Conservation (phyloP, 2,797 vertebrate species). For the Malacoctenus gilli region DNA sequence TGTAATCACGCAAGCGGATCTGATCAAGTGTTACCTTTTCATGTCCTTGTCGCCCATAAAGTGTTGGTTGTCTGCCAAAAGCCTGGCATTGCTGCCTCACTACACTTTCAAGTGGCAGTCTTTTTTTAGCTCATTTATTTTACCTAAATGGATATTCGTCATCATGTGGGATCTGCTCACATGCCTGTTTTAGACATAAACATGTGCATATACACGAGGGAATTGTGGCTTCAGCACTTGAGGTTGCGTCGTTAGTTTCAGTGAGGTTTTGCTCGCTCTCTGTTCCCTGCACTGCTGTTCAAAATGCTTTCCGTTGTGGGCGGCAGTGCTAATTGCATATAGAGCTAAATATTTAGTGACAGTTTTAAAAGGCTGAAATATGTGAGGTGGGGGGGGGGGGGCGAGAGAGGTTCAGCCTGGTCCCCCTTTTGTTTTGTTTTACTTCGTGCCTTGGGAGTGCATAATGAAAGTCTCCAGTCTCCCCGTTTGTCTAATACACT, state of each 20-base stretch:
- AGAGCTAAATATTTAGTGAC: conserved; percentile 75
- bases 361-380: conserved; percentile 65
- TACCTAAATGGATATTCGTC: conserved; percentile 15
- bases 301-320: conserved; percentile 59
- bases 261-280: conserved; percentile 27
- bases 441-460: conserved; percentile 48
- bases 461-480: conserved; percentile 55
- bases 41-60: conserved; percentile 16
- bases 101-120: background rate
- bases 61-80: background rate
- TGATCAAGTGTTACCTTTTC: conserved; percentile 54
- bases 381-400: conserved; percentile 27
- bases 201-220: conserved; percentile 27
- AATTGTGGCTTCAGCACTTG: conserved; percentile 30
- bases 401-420: conserved; percentile 23
- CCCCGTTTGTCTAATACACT: conserved; percentile 32
- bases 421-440: conserved; percentile 61
- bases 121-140: background rate
- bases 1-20: conserved; percentile 64
- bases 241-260: conserved; percentile 43
- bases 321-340: conserved; percentile 70
- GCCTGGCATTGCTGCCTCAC: background rate
- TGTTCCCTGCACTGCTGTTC: conserved; percentile 44
- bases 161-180: conserved; percentile 26
- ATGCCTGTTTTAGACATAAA: conserved; percentile 25